Conservation (phyloP, 2,888 invertebrate species). For the Stratiomys singularior region DNA sequence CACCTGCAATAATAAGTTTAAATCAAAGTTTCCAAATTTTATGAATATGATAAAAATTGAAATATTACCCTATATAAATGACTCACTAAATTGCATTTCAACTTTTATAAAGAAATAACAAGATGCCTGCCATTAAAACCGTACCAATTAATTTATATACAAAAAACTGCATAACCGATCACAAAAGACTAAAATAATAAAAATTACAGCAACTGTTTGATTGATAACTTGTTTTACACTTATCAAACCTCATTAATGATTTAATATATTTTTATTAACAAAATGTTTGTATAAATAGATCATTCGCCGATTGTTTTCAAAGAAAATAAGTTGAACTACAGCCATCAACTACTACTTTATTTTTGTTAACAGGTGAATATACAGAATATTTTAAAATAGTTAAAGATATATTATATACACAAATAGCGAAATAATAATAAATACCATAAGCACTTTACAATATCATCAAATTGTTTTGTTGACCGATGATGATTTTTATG, state of each 20-base stretch:
- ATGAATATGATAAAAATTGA: conserved; percentile 23
- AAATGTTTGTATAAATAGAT: too few species aligned
- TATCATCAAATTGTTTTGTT: conserved; percentile 29
- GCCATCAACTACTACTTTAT: conserved; percentile 12
- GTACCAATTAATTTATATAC: conserved; percentile 48
- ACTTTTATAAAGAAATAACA: conserved; percentile 47
- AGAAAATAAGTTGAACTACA: not conserved
- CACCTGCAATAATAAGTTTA: conserved; percentile 35
- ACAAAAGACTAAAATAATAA: conserved; percentile 27
- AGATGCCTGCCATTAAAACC: conserved; percentile 52
- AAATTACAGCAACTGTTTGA: too few species aligned
- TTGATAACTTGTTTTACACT: too few species aligned
- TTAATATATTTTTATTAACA: too few species aligned
- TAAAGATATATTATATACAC: conserved; percentile 1
- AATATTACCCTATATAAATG: not conserved
- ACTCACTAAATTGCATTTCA: conserved; percentile 12
- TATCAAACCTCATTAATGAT: too few species aligned
- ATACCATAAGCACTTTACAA: conserved; percentile 32
- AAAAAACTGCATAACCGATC: conserved; percentile 43
- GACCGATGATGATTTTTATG: conserved; percentile 11
- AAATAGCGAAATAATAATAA: conserved; percentile 25
- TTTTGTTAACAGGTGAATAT: conserved; percentile 12
- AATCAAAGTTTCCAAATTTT: conserved; percentile 29
- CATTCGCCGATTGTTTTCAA: conserved; percentile 30
- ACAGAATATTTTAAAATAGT: conserved; percentile 31